Base-by-base conservation (phyloP, 2,888 invertebrate species). In the Oconnorella tubifera region DNA sequence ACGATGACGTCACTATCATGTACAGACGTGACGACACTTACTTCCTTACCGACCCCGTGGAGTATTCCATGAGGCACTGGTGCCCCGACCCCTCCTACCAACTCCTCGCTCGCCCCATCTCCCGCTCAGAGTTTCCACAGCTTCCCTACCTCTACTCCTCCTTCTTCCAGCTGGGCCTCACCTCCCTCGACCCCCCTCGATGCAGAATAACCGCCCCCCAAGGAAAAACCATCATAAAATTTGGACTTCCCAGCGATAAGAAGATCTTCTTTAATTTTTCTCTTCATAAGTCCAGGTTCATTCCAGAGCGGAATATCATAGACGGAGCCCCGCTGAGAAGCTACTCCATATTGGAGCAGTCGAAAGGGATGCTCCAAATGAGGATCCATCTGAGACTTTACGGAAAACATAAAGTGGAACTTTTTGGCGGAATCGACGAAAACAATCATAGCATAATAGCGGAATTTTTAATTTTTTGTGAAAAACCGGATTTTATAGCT, bases 31-130 rank as follows among this genome's bases (percentile, higher is more conserved):
- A 73, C 40, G 76, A 76, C n/a, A 71, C 72, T 59, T 75, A 72
- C 68, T 77, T 77, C 66, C 64, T 76, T 29, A 74, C 75, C 0
- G 74, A 75, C 32, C 75, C 76, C 0, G 73, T 74, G 51, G 63
- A 66, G 19, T 74, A 75, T 40, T 65, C 70, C 10, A 69, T 69
- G 29, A 69, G 69, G 27, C 76, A 75, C 60, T 74, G 73, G 62
- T 74, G 75, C 2, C 72, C 68, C 28, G 74, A 65, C 59, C 64
- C 50, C 48, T 59, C 4, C 71, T 27, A 71, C 68, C 76, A 76
- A 63, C 70, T 76, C 4, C 66, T 76, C 1, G 66, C 70, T 14
- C 59, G 70, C 14, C 73, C 75, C 0, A 63, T 74, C 2, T 68
- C 66, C 28, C 60, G 72, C 29, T 70, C 66, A 65, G 61, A 72